Evolutionary conservation across 2,888 invertebrate species (phyloP), one percentile per base, ranked within the genome.

Genomic region (Amphipoea lucens): DNA sequence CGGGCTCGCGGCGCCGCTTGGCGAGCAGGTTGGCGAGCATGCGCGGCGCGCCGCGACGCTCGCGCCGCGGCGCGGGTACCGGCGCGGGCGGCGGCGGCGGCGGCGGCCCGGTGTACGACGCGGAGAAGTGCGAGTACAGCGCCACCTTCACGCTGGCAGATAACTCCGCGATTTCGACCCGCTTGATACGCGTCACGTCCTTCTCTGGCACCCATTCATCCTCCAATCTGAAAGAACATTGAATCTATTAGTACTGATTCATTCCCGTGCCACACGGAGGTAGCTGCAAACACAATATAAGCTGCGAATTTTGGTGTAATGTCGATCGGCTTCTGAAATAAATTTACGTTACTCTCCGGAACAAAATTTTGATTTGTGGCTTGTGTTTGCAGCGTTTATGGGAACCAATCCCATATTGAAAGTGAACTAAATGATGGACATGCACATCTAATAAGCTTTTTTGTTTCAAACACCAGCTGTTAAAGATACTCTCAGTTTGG

Each of bases 171-270:
- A 98, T 97, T 91, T 97, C 96, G 66, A 98, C 97, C 63, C 97
- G 95, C 95, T 98, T 98, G 84, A 97, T 97, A 76, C 97, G 97
- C 90, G 97, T 97, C 93, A 97, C 97, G 83, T 98, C 97, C 93
- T 97, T 97, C 94, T 98, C 98, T 0, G 98, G 97, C 87, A 99
- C 97, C 99, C 99, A 99, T 93, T 98, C 98, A 95, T 99, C 99
- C 40, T 98, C 98, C 94, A 98, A 96, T 92, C 99, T 99, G 97
- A 20, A 96, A 96, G 12, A 68, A 76, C 29, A n/a, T 1, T 1
- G 1, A 23, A 51, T 0, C 90, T 81, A 92, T 79, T 75, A 14
- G 2, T 76, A 4, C 11, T 14, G 4, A 76, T 36, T 14, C 4
- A 0, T 0, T 0, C 0, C 11, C 67, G 93, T 91, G 96, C 96